These are phyloP conservation scores for Brachionus sp. DNA, from an alignment of 1,140 invertebrate species.

Conservation along the genomic window DNA sequence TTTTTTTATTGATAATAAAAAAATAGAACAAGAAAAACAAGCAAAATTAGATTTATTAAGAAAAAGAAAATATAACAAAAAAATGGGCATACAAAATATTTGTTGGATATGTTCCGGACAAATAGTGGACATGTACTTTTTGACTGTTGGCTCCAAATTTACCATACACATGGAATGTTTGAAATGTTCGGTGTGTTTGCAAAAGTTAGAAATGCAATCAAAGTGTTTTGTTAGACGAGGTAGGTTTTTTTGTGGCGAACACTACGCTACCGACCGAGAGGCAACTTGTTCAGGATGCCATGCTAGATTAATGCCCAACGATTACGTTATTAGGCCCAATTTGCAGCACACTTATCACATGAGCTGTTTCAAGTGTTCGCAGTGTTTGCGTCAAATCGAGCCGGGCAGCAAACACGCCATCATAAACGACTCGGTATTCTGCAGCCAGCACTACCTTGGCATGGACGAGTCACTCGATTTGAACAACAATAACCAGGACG, in stretches of 20 bases:
- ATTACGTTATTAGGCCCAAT: conserved; percentile 24
- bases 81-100: conserved; percentile 38
- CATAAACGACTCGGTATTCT: not conserved
- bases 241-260: not conserved
- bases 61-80: too few relatives aligned
- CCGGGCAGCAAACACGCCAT: not conserved
- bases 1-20: too few relatives aligned
- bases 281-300: not conserved
- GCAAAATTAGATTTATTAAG: too few relatives aligned
- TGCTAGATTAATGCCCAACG: not conserved
- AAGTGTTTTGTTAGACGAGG: conserved; percentile 37
- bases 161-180: conserved; percentile 23
- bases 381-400: not conserved
- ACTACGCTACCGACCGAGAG: not conserved
- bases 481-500: not conserved
- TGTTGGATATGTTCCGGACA: conserved; percentile 4
- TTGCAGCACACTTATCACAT: not conserved
- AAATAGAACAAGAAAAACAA: too few relatives aligned
- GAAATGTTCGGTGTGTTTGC: conserved; percentile 32
- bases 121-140: conserved; percentile 37
- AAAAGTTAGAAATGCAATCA: conserved; percentile 18
- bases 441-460: conserved; percentile 1
- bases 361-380: conserved; percentile 16
- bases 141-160: not conserved
- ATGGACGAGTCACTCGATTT: not conserved